phyloP scores from a whole-genome alignment of 2,797 vertebrate genomes.

The Mormyrops attenuatus region DNA sequence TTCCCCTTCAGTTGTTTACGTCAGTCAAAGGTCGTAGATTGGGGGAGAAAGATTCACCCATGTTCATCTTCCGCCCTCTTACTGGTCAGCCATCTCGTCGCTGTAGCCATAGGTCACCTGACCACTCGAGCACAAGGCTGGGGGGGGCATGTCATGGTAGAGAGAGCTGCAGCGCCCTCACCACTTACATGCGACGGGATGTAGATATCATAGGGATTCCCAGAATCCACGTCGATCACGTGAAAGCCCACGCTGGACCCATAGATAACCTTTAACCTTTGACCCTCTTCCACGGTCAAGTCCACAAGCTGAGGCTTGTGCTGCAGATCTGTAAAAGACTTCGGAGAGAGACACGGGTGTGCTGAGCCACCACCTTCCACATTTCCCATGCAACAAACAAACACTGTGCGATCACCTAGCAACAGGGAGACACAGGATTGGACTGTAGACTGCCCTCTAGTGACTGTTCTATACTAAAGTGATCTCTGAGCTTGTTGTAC shows the following conservation, averaged over 20 bases:
- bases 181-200: slow-evolving; percentile 91
- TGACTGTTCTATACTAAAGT: neutral
- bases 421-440: neutral
- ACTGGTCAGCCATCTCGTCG: neutral
- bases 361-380: neutral
- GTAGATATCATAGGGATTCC: slow-evolving; percentile 97
- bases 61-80: neutral
- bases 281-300: slow-evolving; percentile 94
- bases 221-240: slow-evolving; percentile 96
- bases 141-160: neutral
- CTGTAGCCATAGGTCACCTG: neutral
- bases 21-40: slow-evolving; percentile 45
- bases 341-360: slow-evolving; percentile 28
- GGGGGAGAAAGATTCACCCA: slow-evolving; percentile 30
- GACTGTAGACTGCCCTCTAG: neutral
- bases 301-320: slow-evolving; percentile 92
- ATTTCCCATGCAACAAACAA: neutral
- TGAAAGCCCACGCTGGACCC: slow-evolving; percentile 96
- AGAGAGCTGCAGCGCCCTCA: neutral
- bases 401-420: neutral
- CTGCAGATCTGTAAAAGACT: slow-evolving; percentile 98
- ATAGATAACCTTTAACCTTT: slow-evolving; percentile 97
- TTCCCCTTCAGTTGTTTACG: slow-evolving; percentile 22
- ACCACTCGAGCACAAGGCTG: neutral
- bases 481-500: neutral